These are phyloP conservation scores for Vandiemenella viatica DNA, from an alignment of 2,888 invertebrate genomes.

Conservation along the genomic window DNA sequence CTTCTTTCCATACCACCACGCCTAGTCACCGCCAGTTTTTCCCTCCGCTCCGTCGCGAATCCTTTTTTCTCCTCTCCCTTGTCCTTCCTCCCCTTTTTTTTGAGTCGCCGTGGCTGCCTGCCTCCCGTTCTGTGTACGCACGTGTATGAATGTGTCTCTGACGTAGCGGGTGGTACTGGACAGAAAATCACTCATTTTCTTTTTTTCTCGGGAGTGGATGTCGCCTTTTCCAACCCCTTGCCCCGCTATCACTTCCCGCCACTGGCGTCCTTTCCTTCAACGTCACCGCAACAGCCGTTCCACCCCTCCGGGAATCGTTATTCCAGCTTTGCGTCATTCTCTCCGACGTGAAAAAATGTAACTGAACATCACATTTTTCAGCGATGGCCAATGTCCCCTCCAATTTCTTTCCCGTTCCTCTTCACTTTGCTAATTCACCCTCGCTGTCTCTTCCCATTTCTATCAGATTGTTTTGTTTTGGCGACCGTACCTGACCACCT, in stretches of 20 bases:
- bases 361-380: background rate
- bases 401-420: conserved; percentile 3
- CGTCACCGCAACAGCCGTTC: too few species aligned
- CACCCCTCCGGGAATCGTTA: conserved; percentile 3
- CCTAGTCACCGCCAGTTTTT: conserved; percentile 6
- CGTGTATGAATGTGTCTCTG: too few species aligned
- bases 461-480: background rate
- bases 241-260: conserved; percentile 11
- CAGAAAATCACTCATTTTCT: conserved; percentile 16
- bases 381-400: conserved; percentile 1
- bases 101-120: too few species aligned
- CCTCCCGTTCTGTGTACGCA: too few species aligned
- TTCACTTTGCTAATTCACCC: background rate
- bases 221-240: conserved; percentile 10
- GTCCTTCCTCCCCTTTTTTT: too few species aligned
- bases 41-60: conserved; percentile 19
- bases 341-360: conserved; percentile 8
- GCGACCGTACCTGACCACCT: too few species aligned
- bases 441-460: background rate
- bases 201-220: too few species aligned
- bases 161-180: too few species aligned
- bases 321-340: conserved; percentile 8
- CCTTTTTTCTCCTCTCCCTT: too few species aligned
- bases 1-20: background rate
- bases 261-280: conserved; percentile 12